These are phyloP conservation scores for Eugnorisma glareosa DNA, from an alignment of 2,888 invertebrate genomes.

Conservation along the genomic window DNA sequence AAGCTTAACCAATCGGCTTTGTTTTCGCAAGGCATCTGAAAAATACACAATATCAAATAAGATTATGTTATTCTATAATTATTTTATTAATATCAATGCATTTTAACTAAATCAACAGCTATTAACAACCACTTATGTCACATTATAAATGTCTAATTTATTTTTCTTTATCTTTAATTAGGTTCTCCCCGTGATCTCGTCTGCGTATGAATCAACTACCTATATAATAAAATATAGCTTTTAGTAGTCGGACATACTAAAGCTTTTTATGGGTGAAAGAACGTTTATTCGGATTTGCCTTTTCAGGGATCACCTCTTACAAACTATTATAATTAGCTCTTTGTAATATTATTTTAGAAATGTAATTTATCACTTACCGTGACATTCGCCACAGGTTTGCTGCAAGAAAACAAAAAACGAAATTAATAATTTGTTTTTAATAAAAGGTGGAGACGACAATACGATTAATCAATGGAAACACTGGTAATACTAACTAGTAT, in stretches of 20 bases:
- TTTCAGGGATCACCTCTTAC: too few relatives aligned
- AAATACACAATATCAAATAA: not conserved
- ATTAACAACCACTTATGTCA: too few relatives aligned
- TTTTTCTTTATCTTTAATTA: too few relatives aligned
- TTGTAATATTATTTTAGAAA: not conserved
- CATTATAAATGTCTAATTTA: not conserved
- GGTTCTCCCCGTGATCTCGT: too few relatives aligned
- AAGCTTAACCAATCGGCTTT: not conserved
- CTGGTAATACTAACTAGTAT: too few relatives aligned
- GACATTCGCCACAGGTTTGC: not conserved
- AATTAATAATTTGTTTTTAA: not conserved
- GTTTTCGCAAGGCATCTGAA: not conserved
- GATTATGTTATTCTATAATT: not conserved
- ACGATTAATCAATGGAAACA: not conserved
- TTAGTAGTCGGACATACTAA: not conserved
- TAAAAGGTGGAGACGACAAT: not conserved
- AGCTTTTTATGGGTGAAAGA: not conserved
- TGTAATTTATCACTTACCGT: not conserved
- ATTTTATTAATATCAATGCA: too few relatives aligned
- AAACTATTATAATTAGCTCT: not conserved
- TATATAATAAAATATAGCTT: too few relatives aligned
- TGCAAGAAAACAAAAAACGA: not conserved
- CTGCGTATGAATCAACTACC: too few relatives aligned
- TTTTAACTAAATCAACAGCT: too few relatives aligned
- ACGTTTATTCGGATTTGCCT: too few relatives aligned